Conservation (phyloP, 2,113 vertebrate species). For the Xiphophorus couchianus region DNA sequence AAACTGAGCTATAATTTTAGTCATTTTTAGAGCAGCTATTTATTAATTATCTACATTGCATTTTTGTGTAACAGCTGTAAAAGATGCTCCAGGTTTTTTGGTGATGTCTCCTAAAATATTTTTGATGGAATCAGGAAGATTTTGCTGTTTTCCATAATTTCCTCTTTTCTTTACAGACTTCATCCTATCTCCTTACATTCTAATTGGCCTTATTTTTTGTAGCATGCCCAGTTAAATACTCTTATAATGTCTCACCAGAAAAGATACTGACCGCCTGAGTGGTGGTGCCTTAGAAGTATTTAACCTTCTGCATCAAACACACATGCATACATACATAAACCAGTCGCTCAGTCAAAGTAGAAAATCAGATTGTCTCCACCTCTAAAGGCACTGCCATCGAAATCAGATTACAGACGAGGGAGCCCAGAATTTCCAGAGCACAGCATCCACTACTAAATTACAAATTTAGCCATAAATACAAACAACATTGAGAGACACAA, state of each 20-base stretch:
- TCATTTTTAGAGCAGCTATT: constrained; percentile 52
- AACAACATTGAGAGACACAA: constrained; percentile 60
- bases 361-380: constrained; percentile 78
- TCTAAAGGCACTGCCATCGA: constrained; percentile 74
- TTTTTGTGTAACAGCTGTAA: constrained; percentile 48
- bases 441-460: constrained; percentile 69
- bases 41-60: constrained; percentile 38
- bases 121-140: constrained; percentile 35
- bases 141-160: constrained; percentile 6
- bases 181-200: constrained; percentile 64
- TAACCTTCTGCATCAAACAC: constrained; percentile 66
- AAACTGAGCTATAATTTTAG: background rate
- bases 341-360: constrained; percentile 73
- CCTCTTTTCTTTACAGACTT: constrained; percentile 35
- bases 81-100: constrained; percentile 3
- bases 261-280: constrained; percentile 68
- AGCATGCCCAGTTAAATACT: constrained; percentile 70
- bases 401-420: constrained; percentile 80
- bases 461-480: constrained; percentile 76
- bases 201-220: constrained; percentile 67
- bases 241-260: constrained; percentile 62
- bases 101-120: constrained; percentile 17
- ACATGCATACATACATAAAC: constrained; percentile 36
- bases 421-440: constrained; percentile 71
- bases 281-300: constrained; percentile 74